Conservation (phyloP, 2,797 vertebrate species). For the Ataeniobius toweri region DNA sequence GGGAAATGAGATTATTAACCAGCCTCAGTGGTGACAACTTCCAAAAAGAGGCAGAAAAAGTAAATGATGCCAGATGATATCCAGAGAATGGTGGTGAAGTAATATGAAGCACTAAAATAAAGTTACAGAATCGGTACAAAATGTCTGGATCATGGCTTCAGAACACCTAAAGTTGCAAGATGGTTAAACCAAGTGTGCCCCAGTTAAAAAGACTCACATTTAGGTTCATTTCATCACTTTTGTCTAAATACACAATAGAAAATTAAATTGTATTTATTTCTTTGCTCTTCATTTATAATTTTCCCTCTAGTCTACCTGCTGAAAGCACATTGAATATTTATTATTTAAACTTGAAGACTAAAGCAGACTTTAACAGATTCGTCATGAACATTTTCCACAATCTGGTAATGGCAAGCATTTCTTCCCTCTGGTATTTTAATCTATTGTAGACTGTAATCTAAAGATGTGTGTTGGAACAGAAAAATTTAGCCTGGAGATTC, state of each 20-base stretch:
- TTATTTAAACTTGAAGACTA: constrained; percentile 8
- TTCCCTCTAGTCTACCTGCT: not conserved
- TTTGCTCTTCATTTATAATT: not conserved
- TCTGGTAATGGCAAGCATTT: constrained; percentile 51
- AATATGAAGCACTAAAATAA: not conserved
- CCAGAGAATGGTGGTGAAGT: constrained; percentile 7
- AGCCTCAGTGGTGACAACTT: constrained; percentile 40
- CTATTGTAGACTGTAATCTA: constrained; percentile 48
- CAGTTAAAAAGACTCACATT: constrained; percentile 31
- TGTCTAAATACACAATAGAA: too few species aligned
- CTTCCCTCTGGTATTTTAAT: constrained; percentile 34
- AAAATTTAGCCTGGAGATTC: constrained; percentile 60
- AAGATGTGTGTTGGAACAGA: constrained; percentile 58
- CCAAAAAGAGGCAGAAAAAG: constrained; percentile 52
- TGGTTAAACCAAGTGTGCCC: constrained; percentile 21
- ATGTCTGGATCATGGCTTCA: constrained; percentile 7
- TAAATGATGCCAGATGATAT: constrained; percentile 31
- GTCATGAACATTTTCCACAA: constrained; percentile 1
- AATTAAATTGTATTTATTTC: too few species aligned
- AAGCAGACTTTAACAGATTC: constrained; percentile 46
- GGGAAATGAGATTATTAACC: constrained; percentile 57
- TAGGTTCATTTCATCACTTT: not conserved
- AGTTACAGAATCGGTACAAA: constrained; percentile 3
- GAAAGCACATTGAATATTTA: constrained; percentile 23
- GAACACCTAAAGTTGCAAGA: constrained; percentile 30